A percentile compares a stretch with the other conserved stretches of the same genome.
phyloP scores from a whole-genome alignment of 1,140 invertebrate genomes.

The Cyclina sinensis region DNA sequence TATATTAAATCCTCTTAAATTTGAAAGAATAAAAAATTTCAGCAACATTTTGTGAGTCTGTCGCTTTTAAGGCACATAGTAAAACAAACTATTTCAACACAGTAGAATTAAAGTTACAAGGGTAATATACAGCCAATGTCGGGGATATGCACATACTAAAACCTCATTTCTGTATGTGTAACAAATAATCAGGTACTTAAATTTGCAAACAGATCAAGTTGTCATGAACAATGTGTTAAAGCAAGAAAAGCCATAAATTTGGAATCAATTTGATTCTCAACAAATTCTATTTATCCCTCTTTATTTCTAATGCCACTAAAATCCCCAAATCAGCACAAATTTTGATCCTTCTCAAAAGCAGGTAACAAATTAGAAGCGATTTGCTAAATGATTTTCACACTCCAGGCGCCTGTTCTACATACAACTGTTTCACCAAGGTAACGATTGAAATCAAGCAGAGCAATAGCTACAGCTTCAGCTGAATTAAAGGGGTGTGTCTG shows the following conservation, averaged over 20 bases:
- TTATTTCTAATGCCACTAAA: conserved; percentile 39
- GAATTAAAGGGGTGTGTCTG: conserved; percentile 41
- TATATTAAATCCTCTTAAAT: no score
- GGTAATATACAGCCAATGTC: no score
- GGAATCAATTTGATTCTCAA: conserved; percentile 23
- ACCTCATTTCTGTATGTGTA: no score
- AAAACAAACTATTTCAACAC: no score
- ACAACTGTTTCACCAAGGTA: conserved; percentile 16
- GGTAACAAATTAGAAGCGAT: conserved; percentile 64
- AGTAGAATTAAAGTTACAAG: no score
- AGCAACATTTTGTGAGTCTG: no score
- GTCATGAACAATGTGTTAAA: conserved; percentile 5
- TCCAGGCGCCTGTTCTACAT: conserved; percentile 24
- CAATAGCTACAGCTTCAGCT: neutral
- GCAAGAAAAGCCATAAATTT: neutral
- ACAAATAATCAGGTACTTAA: neutral
- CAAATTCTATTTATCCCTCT: neutral
- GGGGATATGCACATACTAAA: no score
- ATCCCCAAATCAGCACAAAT: conserved; percentile 19
- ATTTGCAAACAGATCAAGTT: conserved; percentile 5
- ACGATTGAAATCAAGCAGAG: conserved; percentile 52
- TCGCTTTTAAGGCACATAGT: no score
- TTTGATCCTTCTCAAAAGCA: conserved; percentile 27
- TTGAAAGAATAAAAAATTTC: no score
- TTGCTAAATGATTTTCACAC: conserved; percentile 49